Conservation (phyloP, 2,888 invertebrate genomes). For the Urechis unicinctus region DNA sequence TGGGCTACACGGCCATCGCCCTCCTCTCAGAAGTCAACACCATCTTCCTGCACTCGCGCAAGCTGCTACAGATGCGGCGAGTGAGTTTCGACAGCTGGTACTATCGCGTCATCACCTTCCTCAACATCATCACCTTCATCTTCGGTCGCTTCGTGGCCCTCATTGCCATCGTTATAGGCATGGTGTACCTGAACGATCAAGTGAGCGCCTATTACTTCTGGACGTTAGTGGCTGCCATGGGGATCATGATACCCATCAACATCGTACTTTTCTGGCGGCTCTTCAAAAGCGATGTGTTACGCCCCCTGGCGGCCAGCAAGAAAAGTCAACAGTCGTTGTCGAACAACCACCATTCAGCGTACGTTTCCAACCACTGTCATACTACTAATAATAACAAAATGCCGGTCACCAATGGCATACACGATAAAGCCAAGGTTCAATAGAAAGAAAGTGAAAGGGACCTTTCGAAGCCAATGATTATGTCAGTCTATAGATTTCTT, state of each 20-base stretch:
- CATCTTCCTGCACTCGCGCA: constrained; percentile 46
- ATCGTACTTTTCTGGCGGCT: constrained; percentile 43
- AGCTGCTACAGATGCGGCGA: constrained; percentile 41
- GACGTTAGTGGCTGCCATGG: constrained; percentile 25
- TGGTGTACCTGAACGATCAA: constrained; percentile 25
- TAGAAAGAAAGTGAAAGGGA: too few species aligned
- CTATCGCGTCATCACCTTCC: constrained; percentile 30
- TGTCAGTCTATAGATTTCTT: too few species aligned
- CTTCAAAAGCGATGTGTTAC: constrained; percentile 38
- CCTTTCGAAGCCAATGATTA: too few species aligned
- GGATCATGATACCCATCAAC: constrained; percentile 37
- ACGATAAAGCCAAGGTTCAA: too few species aligned
- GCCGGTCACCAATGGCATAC: too few species aligned
- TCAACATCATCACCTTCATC: constrained; percentile 41
- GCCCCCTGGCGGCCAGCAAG: constrained; percentile 2
- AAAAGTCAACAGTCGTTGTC: too few species aligned
- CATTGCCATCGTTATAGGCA: constrained; percentile 28
- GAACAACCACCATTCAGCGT: too few species aligned
- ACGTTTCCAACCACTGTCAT: too few species aligned
- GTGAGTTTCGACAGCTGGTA: constrained; percentile 26
- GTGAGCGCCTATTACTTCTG: constrained; percentile 29
- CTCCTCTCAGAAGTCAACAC: constrained; percentile 46
- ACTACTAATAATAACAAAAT: too few species aligned
- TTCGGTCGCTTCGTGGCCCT: constrained; percentile 33
- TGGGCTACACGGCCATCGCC: constrained; percentile 42